A percentile compares a stretch with the other conserved stretches of the same genome.
Conservation (phyloP, 2,113 vertebrate species). For the Pollimyrus isidori region DNA sequence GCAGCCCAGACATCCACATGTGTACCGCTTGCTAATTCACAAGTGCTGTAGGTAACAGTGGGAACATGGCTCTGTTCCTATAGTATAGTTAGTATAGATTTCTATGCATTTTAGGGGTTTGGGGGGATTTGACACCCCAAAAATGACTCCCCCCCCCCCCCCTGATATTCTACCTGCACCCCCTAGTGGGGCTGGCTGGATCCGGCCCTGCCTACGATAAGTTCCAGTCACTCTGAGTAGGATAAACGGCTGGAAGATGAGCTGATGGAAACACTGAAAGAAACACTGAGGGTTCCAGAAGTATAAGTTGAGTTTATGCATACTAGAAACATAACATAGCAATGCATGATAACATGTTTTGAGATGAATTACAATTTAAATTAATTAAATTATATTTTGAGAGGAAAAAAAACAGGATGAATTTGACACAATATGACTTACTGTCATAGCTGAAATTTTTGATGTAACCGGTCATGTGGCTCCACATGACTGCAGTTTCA, state of each 20-base stretch:
- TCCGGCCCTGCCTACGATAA: no score
- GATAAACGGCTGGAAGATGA: not conserved
- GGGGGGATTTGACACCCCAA: no score
- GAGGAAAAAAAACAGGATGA: not conserved
- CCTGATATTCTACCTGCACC: no score
- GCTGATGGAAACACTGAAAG: not conserved
- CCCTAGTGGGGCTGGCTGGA: no score
- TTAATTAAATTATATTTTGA: not conserved
- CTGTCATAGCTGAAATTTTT: not conserved
- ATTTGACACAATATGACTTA: not conserved
- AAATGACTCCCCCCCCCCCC: no score
- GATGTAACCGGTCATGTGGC: not conserved
- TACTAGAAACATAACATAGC: not conserved
- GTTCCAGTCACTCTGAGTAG: no score
- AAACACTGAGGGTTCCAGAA: not conserved
- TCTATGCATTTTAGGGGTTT: no score
- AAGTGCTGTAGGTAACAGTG: no score
- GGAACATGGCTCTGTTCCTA: no score
- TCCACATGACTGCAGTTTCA: not conserved
- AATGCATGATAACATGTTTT: not conserved
- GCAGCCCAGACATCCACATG: no score
- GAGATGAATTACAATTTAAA: not conserved
- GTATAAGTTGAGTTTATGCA: not conserved
- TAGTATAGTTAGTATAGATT: no score
- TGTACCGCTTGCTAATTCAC: no score